A percentile compares a stretch with the other conserved stretches of the same genome.
These are phyloP conservation scores for Cantharis rufa DNA, from an alignment of 2,888 invertebrate species.

Conservation along the genomic window DNA sequence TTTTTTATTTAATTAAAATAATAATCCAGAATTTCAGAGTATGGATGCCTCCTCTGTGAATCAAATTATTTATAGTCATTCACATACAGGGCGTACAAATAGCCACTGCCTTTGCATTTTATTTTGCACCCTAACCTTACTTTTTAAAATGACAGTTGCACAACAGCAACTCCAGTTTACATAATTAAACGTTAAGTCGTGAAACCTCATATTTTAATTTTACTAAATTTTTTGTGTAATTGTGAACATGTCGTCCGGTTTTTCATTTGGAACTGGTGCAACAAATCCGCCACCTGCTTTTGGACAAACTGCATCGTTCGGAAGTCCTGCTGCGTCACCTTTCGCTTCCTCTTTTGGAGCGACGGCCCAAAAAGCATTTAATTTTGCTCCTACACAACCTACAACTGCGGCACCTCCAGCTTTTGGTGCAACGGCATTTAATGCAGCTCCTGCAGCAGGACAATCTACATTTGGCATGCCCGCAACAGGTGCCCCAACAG, in stretches of 20 bases:
- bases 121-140: background rate
- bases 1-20: too few species aligned
- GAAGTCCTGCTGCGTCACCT: background rate
- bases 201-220: background rate
- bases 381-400: background rate
- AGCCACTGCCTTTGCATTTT: background rate
- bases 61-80: too few species aligned
- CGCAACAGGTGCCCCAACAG: background rate
- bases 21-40: too few species aligned
- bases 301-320: background rate
- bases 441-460: background rate
- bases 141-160: background rate
- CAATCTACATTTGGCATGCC: slow-evolving; percentile 7
- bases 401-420: background rate
- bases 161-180: background rate
- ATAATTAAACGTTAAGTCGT: background rate
- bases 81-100: too few species aligned
- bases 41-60: too few species aligned
- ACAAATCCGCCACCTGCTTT: background rate
- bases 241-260: slow-evolving; percentile 13
- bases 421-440: slow-evolving; percentile 3
- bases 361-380: background rate
- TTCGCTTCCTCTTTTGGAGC: background rate
- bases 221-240: background rate
- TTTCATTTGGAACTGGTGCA: slow-evolving; percentile 39